Percentiles rank a stretch among this genome's conserved stretches.
Evolutionary conservation across 2,113 vertebrate genomes (phyloP).

Genomic region (Clarias magur): DNA sequence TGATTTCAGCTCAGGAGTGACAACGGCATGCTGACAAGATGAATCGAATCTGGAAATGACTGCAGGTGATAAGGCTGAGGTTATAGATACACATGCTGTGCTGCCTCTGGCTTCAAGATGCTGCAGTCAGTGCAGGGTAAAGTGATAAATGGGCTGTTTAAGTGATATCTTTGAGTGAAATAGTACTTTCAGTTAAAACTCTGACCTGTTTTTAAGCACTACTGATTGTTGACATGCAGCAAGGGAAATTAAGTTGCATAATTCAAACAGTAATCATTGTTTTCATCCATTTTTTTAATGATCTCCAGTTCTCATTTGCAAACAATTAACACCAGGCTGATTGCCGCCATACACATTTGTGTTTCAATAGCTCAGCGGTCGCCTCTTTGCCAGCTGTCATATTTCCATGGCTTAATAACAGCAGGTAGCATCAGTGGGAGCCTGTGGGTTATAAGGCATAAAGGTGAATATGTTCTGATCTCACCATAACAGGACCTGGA

Average conservation of each 20-base stretch:
- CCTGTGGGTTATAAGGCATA: constrained; percentile 59
- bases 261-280: constrained; percentile 48
- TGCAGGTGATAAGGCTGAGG: constrained; percentile 51
- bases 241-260: constrained; percentile 45
- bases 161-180: constrained; percentile 26
- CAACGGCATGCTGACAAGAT: constrained; percentile 64
- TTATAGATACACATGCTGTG: constrained; percentile 50
- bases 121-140: not conserved
- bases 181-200: constrained; percentile 36
- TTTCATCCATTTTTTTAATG: constrained; percentile 44
- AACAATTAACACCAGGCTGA: constrained; percentile 63
- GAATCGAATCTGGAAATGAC: constrained; percentile 67
- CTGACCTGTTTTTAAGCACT: constrained; percentile 43
- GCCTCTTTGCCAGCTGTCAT: constrained; percentile 60
- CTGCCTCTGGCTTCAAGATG: constrained; percentile 58
- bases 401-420: constrained; percentile 65
- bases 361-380: constrained; percentile 55
- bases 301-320: constrained; percentile 55
- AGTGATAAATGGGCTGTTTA: constrained; percentile 16
- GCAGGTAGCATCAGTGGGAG: constrained; percentile 61
- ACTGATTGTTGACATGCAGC: constrained; percentile 42
- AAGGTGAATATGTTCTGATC: constrained; percentile 63
- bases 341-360: constrained; percentile 61
- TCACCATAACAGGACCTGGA: constrained; percentile 65
- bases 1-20: constrained; percentile 65